A percentile compares a stretch with the other conserved stretches of the same genome.
Conservation (phyloP, 2,888 invertebrate species). For the Spilarctia lutea region DNA sequence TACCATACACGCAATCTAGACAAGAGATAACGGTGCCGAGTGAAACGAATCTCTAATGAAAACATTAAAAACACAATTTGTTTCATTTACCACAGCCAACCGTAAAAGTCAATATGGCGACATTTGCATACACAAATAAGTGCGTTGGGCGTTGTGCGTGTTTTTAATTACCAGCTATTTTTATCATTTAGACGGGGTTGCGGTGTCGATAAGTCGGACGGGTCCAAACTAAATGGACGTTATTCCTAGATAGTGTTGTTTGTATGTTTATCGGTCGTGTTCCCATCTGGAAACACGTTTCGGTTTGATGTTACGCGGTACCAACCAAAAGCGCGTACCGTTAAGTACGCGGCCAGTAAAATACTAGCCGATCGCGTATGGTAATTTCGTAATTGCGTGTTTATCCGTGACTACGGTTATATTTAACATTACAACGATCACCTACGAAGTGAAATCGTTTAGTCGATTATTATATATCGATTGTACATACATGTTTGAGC, state of each 20-base stretch:
- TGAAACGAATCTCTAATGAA: constrained; percentile 74
- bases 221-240: constrained; percentile 44
- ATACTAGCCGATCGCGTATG: constrained; percentile 69
- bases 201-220: constrained; percentile 43
- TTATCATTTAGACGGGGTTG: constrained; percentile 52
- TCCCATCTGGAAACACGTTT: constrained; percentile 53
- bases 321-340: constrained; percentile 64
- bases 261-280: constrained; percentile 53
- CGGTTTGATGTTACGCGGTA: constrained; percentile 59
- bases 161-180: constrained; percentile 68
- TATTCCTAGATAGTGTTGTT: constrained; percentile 58
- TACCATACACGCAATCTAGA: constrained; percentile 71
- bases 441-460: constrained; percentile 56
- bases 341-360: constrained; percentile 74
- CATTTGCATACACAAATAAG: constrained; percentile 72
- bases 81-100: constrained; percentile 62
- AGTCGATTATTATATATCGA: constrained; percentile 60
- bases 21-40: constrained; percentile 67
- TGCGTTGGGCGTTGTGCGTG: constrained; percentile 61
- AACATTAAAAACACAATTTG: constrained; percentile 77
- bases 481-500: constrained; percentile 45
- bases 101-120: constrained; percentile 63
- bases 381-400: constrained; percentile 77
- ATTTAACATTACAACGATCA: constrained; percentile 60
- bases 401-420: constrained; percentile 68